These are phyloP conservation scores for Pseudococcus jackbeardsleyi DNA, from an alignment of 2,888 invertebrate species.

Conservation along the genomic window DNA sequence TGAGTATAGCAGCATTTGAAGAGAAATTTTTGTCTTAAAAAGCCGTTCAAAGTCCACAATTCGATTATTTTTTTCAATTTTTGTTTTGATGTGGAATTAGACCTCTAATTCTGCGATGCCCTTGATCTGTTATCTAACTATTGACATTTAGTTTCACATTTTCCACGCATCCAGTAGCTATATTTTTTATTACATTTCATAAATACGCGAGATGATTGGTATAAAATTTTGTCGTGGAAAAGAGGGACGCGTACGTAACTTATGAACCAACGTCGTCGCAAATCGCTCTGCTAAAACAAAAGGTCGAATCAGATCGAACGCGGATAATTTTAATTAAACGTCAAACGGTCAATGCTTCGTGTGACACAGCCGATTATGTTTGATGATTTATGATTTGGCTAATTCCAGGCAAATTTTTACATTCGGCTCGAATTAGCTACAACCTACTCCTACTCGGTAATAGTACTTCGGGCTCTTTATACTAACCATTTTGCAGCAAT, in stretches of 20 bases:
- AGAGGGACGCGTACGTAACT: not conserved
- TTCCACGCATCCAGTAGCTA: too few species aligned
- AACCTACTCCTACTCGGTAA: not conserved
- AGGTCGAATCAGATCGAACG: constrained; percentile 8
- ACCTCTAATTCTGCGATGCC: too few species aligned
- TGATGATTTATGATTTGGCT: constrained; percentile 4
- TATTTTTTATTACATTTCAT: too few species aligned
- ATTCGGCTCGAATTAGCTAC: not conserved
- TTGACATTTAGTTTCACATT: too few species aligned
- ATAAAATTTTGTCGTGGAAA: too few species aligned
- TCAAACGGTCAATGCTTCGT: constrained; percentile 13
- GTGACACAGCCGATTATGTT: constrained; percentile 14
- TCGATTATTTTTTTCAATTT: too few species aligned
- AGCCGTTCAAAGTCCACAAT: too few species aligned
- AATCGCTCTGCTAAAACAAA: not conserved
- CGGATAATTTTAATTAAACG: constrained; percentile 24
- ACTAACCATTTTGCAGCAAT: not conserved
- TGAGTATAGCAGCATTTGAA: too few species aligned
- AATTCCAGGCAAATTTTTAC: constrained; percentile 17
- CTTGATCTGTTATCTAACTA: too few species aligned
- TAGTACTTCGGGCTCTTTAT: not conserved
- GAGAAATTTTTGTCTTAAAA: too few species aligned
- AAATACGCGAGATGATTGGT: too few species aligned
- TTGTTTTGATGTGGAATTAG: too few species aligned
- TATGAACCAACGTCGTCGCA: not conserved